A percentile compares a stretch with the other conserved stretches of the same genome.
Conservation (phyloP, 2,888 invertebrate species). For the Taphrorychus bicolor region DNA sequence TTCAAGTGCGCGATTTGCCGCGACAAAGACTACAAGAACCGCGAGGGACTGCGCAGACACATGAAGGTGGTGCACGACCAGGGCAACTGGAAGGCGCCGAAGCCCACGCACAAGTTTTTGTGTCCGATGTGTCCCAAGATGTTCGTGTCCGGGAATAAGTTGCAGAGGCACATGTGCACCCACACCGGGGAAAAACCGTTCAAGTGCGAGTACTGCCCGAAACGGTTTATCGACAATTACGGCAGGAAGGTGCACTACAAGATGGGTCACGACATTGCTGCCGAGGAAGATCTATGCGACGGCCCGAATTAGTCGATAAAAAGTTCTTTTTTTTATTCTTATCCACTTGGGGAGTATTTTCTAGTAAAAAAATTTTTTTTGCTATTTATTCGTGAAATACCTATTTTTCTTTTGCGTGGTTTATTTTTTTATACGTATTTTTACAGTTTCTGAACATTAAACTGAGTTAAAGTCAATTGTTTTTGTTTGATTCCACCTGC, state of each 20-base stretch:
- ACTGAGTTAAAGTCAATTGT: too few relatives aligned
- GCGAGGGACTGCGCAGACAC: slow-evolving; percentile 47
- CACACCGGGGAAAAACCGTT: slow-evolving; percentile 50
- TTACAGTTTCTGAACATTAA: too few relatives aligned
- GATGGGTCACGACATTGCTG: slow-evolving; percentile 45
- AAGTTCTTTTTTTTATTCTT: too few relatives aligned
- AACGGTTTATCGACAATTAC: slow-evolving; percentile 49
- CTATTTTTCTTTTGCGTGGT: too few relatives aligned
- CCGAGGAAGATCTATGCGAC: not conserved
- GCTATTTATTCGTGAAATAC: too few relatives aligned
- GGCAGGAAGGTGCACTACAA: slow-evolving; percentile 48
- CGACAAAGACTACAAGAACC: slow-evolving; percentile 48
- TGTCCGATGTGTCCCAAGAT: slow-evolving; percentile 49
- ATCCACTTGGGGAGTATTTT: too few relatives aligned
- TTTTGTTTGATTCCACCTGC: too few relatives aligned
- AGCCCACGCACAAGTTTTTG: slow-evolving; percentile 53
- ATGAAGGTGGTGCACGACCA: slow-evolving; percentile 48
- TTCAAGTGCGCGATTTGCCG: slow-evolving; percentile 48
- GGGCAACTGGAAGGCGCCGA: slow-evolving; percentile 45
- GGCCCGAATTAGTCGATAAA: too few relatives aligned
- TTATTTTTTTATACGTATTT: too few relatives aligned
- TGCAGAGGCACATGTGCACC: slow-evolving; percentile 48
- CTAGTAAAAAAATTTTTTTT: too few relatives aligned
- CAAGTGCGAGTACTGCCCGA: slow-evolving; percentile 47
- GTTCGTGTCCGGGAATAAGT: slow-evolving; percentile 48